phyloP scores from a whole-genome alignment of 2,888 invertebrate species.

The Dryadula phaetusa region DNA sequence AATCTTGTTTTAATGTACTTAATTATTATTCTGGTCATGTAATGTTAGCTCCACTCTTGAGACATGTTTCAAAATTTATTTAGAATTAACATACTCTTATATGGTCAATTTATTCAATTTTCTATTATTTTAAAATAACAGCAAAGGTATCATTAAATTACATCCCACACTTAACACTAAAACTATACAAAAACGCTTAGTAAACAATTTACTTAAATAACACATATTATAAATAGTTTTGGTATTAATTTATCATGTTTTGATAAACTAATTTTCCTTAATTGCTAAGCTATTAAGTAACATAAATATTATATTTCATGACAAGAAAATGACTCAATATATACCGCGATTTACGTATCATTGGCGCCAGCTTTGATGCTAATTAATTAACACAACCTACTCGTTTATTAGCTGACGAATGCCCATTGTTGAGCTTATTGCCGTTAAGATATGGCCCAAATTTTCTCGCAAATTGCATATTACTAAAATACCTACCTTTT shows the following conservation, averaged over 20 bases:
- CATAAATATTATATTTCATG: slow-evolving; percentile 22
- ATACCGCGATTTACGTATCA: slow-evolving; percentile 42
- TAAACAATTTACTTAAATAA: slow-evolving; percentile 4
- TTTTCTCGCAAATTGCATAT: slow-evolving; percentile 1
- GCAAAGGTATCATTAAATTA: background rate
- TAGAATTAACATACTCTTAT: slow-evolving; percentile 41
- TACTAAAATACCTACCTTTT: background rate
- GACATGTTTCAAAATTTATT: slow-evolving; percentile 56
- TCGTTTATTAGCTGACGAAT: slow-evolving; percentile 52
- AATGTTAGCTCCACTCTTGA: slow-evolving; percentile 55
- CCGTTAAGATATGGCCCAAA: slow-evolving; percentile 28
- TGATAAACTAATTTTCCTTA: slow-evolving; percentile 3
- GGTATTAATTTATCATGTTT: background rate
- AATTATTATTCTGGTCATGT: slow-evolving; percentile 66
- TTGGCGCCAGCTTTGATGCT: slow-evolving; percentile 68
- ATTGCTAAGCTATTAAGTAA: slow-evolving; percentile 20
- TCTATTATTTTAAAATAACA: slow-evolving; percentile 15
- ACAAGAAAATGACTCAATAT: slow-evolving; percentile 52
- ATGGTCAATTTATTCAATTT: slow-evolving; percentile 31
- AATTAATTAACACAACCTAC: slow-evolving; percentile 68
- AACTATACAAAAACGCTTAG: slow-evolving; percentile 1
- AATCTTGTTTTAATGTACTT: slow-evolving; percentile 69
- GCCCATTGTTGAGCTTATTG: slow-evolving; percentile 43
- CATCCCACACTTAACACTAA: background rate
- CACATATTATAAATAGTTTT: background rate